Evolutionary conservation across 2,888 invertebrate species (phyloP).

Genomic region (Villa cingulata): DNA sequence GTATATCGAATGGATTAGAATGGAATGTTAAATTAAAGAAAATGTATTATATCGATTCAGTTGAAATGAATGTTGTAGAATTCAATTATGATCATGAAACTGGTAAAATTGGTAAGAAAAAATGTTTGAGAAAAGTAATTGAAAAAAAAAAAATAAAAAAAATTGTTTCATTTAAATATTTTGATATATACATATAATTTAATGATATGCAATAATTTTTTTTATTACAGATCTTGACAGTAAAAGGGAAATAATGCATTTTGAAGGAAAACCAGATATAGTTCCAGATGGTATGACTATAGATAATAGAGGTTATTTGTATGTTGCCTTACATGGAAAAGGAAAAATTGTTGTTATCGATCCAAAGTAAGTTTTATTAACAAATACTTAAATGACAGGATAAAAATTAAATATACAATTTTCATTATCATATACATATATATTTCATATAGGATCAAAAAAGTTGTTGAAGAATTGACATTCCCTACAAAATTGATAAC

Average conservation of each 20-base stretch:
- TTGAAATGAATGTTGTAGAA: slow-evolving; percentile 48
- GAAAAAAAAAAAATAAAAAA: not conserved
- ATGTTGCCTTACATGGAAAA: slow-evolving; percentile 62
- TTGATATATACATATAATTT: too few relatives aligned
- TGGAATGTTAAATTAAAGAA: slow-evolving; percentile 53
- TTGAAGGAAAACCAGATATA: slow-evolving; percentile 42
- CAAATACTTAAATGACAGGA: too few relatives aligned
- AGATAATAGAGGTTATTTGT: slow-evolving; percentile 61
- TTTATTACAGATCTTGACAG: slow-evolving; percentile 31
- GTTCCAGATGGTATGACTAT: slow-evolving; percentile 68
- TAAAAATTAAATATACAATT: too few relatives aligned
- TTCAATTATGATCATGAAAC: slow-evolving; percentile 58
- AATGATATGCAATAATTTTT: too few relatives aligned
- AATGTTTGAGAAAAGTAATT: too few relatives aligned
- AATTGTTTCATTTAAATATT: too few relatives aligned
- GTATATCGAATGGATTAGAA: slow-evolving; percentile 64
- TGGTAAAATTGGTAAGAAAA: slow-evolving; percentile 32
- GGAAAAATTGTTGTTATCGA: slow-evolving; percentile 39
- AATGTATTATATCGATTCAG: slow-evolving; percentile 64
- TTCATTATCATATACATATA: too few relatives aligned
- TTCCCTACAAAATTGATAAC: slow-evolving; percentile 56
- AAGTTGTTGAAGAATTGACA: slow-evolving; percentile 43
- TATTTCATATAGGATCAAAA: slow-evolving; percentile 29
- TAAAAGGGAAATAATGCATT: slow-evolving; percentile 42
- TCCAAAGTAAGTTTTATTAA: slow-evolving; percentile 29